These are phyloP conservation scores for Rotaria sp. DNA, from an alignment of 2,888 invertebrate species.

Conservation along the genomic window DNA sequence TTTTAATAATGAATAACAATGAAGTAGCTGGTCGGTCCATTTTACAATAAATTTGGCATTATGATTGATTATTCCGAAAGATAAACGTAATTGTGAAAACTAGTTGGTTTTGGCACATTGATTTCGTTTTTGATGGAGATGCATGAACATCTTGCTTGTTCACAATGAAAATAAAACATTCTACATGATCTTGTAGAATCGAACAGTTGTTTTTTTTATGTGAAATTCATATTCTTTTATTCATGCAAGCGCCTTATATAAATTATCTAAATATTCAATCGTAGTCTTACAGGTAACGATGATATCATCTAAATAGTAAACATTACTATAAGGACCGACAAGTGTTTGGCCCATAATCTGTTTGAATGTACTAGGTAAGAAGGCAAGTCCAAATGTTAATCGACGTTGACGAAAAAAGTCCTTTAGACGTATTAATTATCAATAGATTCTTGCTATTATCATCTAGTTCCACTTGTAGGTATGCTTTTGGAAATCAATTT, in stretches of 20 bases:
- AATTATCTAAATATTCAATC: slow-evolving; percentile 42
- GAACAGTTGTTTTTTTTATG: too few relatives aligned
- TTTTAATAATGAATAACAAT: slow-evolving; percentile 44
- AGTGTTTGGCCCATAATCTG: slow-evolving; percentile 44
- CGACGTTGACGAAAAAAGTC: slow-evolving; percentile 44
- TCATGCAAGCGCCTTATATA: too few relatives aligned
- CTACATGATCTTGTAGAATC: too few relatives aligned
- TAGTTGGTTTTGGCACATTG: slow-evolving; percentile 45
- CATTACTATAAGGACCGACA: slow-evolving; percentile 43
- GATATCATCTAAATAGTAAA: slow-evolving; percentile 43
- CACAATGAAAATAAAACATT: slow-evolving; percentile 44
- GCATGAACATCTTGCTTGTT: slow-evolving; percentile 43
- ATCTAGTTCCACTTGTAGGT: slow-evolving; percentile 43
- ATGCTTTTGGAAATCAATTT: slow-evolving; percentile 43
- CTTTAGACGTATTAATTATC: slow-evolving; percentile 44
- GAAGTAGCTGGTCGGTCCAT: slow-evolving; percentile 43
- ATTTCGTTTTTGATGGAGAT: slow-evolving; percentile 44
- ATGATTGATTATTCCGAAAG: slow-evolving; percentile 46
- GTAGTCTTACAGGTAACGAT: too few relatives aligned
- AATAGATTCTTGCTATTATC: slow-evolving; percentile 41
- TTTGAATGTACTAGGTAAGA: slow-evolving; percentile 44
- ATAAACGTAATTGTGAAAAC: slow-evolving; percentile 45
- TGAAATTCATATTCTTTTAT: too few relatives aligned
- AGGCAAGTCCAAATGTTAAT: slow-evolving; percentile 43
- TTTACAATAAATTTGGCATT: slow-evolving; percentile 45